phyloP scores from a whole-genome alignment of 2,888 invertebrate genomes.

The Oligia latruncula region DNA sequence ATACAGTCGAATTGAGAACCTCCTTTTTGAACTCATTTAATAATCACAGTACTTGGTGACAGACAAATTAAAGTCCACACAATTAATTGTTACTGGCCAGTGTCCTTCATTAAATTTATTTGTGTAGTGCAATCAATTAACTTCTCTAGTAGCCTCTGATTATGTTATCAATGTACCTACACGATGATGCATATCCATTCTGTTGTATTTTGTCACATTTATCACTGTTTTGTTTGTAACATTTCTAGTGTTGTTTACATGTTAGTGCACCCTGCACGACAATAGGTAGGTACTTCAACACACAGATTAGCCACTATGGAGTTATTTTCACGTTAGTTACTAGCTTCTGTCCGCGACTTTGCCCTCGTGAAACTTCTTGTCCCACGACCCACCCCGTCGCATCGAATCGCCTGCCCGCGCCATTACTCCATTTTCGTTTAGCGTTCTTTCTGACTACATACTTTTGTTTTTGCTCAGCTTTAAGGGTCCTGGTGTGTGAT shows the following conservation, averaged over 20 bases:
- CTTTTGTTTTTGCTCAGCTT: too few relatives aligned
- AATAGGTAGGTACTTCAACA: not conserved
- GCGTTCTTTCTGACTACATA: too few relatives aligned
- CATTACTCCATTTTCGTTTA: too few relatives aligned
- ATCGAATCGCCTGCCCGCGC: too few relatives aligned
- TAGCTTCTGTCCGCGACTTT: not conserved
- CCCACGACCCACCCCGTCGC: not conserved
- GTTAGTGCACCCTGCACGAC: not conserved
- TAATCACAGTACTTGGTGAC: not conserved
- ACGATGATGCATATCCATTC: constrained; percentile 69
- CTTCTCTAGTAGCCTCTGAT: constrained; percentile 59
- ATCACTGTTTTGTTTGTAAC: constrained; percentile 16
- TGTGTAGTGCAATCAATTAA: constrained; percentile 58
- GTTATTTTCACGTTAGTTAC: not conserved
- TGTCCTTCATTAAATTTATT: constrained; percentile 13
- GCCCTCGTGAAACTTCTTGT: not conserved
- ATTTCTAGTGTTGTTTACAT: not conserved
- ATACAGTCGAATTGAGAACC: too few relatives aligned
- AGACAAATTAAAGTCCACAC: not conserved
- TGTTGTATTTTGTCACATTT: constrained; percentile 32
- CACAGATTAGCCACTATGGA: not conserved
- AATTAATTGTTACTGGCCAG: constrained; percentile 2
- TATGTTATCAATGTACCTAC: constrained; percentile 59
- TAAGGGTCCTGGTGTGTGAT: too few relatives aligned
- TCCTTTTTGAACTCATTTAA: too few relatives aligned